These are phyloP conservation scores for Strix uralensis DNA, from an alignment of 2,113 vertebrate genomes.

Conservation along the genomic window DNA sequence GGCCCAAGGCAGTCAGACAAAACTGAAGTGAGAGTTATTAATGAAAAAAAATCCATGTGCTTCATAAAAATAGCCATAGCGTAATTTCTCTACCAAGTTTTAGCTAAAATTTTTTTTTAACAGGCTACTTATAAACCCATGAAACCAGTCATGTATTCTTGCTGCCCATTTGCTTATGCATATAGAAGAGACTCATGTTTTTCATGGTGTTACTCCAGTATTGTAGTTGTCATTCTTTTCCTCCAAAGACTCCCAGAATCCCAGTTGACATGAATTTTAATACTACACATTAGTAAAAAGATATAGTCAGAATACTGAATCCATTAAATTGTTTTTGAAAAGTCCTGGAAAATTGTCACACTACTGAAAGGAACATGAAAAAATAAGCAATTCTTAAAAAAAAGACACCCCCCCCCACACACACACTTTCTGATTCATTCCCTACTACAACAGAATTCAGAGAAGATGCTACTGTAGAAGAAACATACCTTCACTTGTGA, in stretches of 20 bases:
- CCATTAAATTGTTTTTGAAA: neutral
- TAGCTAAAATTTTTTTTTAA: neutral
- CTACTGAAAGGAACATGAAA: neutral
- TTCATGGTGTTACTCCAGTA: neutral
- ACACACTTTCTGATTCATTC: neutral
- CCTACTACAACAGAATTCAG: neutral
- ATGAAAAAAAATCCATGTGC: neutral
- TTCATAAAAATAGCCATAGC: neutral
- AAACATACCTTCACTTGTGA: neutral
- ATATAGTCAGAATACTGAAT: neutral
- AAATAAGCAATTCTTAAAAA: neutral
- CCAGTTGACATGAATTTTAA: neutral
- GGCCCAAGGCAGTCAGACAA: neutral
- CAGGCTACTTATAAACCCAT: neutral
- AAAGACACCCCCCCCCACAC: neutral
- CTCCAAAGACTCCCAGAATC: neutral
- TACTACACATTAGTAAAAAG: neutral
- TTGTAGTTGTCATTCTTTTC: neutral
- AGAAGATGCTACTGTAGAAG: neutral
- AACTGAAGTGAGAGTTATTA: neutral
- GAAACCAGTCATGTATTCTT: neutral
- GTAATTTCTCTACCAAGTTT: neutral
- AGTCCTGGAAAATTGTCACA: neutral
- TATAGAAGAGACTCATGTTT: neutral
- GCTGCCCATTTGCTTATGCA: accelerated